Conservation (phyloP, 2,113 vertebrate species). For the Arenaria interpres region DNA sequence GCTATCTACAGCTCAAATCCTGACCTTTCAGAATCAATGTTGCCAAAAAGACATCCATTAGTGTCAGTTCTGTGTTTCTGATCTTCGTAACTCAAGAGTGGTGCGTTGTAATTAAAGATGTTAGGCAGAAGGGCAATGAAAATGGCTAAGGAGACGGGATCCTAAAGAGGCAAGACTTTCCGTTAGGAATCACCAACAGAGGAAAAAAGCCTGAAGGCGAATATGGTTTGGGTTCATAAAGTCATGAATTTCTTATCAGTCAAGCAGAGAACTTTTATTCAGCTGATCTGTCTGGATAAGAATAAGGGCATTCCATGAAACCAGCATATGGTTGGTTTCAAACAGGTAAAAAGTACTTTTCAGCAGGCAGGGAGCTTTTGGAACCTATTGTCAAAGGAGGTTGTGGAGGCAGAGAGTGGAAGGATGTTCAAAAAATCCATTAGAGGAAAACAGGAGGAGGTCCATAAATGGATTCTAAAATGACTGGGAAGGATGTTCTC, state of each 20-base stretch:
- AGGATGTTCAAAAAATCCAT: background rate
- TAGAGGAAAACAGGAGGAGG: background rate
- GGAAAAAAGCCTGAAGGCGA: background rate
- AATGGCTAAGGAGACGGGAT: background rate
- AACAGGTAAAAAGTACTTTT: background rate
- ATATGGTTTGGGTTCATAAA: background rate
- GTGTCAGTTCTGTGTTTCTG: background rate
- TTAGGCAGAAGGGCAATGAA: background rate
- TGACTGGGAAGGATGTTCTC: background rate
- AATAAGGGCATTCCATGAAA: background rate
- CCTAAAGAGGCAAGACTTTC: background rate
- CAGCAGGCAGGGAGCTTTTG: background rate
- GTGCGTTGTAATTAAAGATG: background rate
- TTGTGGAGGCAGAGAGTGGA: background rate
- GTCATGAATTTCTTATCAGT: background rate
- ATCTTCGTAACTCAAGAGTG: background rate
- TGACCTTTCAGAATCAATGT: background rate
- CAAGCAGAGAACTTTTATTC: background rate
- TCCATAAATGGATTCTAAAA: background rate
- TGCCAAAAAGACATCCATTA: rapidly evolving
- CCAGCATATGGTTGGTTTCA: background rate
- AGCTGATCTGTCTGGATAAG: background rate
- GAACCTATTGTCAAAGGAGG: background rate
- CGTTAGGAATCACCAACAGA: background rate
- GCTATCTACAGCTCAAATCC: background rate